These are phyloP conservation scores for Vollenhovia emeryi DNA, from an alignment of 1,140 invertebrate species.

Conservation along the genomic window DNA sequence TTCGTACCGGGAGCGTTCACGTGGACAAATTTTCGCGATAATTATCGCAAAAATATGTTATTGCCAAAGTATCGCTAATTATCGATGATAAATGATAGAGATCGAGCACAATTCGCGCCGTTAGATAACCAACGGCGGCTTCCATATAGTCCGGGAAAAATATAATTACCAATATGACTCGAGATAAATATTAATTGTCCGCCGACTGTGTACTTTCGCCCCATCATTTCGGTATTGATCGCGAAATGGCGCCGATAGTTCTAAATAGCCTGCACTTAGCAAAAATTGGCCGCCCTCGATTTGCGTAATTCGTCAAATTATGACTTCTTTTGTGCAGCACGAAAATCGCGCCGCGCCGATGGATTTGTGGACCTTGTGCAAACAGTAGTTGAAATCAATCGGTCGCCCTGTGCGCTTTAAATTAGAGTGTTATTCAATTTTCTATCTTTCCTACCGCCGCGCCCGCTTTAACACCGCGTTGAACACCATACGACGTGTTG, in stretches of 20 bases:
- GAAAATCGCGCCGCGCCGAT: background rate
- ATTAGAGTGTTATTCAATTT: slow-evolving; percentile 10
- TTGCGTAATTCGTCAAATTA: background rate
- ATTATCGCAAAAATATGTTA: slow-evolving; percentile 37
- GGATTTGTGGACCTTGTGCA: background rate
- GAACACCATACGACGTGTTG: background rate
- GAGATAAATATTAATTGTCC: slow-evolving; percentile 24
- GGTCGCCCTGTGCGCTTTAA: background rate
- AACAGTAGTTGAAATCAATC: slow-evolving; percentile 8
- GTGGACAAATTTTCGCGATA: slow-evolving; percentile 5
- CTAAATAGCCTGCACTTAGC: too few relatives aligned
- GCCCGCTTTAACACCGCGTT: slow-evolving; percentile 24
- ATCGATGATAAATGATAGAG: slow-evolving; percentile 21
- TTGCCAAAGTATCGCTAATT: slow-evolving; percentile 18
- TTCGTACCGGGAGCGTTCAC: too few relatives aligned
- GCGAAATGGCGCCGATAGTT: too few relatives aligned
- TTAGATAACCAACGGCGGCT: background rate
- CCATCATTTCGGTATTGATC: background rate
- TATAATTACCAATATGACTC: slow-evolving; percentile 2
- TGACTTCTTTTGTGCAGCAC: background rate
- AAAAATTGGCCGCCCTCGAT: too few relatives aligned
- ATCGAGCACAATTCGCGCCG: background rate
- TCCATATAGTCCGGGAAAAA: background rate
- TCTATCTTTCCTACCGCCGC: background rate
- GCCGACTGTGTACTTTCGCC: background rate